Conservation (phyloP, 2,888 invertebrate species). For the Schizotus pectinicornis region DNA sequence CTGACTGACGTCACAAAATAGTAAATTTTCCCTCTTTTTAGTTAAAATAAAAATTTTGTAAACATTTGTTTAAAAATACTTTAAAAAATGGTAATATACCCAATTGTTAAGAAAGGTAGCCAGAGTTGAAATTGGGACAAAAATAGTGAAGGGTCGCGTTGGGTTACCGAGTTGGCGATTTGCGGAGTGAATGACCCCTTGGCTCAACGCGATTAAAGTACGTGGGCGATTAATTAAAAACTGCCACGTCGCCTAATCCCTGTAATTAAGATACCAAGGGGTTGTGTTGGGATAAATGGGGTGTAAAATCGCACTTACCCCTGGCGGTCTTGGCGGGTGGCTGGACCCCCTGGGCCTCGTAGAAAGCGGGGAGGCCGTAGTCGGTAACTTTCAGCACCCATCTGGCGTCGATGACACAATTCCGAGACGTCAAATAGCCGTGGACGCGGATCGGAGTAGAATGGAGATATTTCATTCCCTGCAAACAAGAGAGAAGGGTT, state of each 20-base stretch:
- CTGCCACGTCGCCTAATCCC: neutral
- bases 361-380: conserved; percentile 81
- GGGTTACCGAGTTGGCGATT: no score
- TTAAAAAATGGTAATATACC: no score
- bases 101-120: no score
- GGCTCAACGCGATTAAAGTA: no score
- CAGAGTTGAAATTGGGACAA: no score
- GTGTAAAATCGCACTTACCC: conserved; percentile 60
- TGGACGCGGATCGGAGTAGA: conserved; percentile 82
- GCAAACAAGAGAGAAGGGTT: conserved; percentile 36
- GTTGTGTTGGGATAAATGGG: neutral
- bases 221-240: no score
- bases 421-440: conserved; percentile 86
- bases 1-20: no score
- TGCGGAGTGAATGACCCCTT: no score
- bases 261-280: neutral
- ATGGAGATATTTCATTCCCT: conserved; percentile 93
- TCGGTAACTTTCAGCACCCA: conserved; percentile 96
- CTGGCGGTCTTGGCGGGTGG: conserved; percentile 69
- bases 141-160: no score
- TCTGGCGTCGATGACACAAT: conserved; percentile 93
- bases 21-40: no score
- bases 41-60: no score
- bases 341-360: conserved; percentile 74
- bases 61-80: no score